phyloP scores from a whole-genome alignment of 2,888 invertebrate genomes.

The Melipona bicolor region DNA sequence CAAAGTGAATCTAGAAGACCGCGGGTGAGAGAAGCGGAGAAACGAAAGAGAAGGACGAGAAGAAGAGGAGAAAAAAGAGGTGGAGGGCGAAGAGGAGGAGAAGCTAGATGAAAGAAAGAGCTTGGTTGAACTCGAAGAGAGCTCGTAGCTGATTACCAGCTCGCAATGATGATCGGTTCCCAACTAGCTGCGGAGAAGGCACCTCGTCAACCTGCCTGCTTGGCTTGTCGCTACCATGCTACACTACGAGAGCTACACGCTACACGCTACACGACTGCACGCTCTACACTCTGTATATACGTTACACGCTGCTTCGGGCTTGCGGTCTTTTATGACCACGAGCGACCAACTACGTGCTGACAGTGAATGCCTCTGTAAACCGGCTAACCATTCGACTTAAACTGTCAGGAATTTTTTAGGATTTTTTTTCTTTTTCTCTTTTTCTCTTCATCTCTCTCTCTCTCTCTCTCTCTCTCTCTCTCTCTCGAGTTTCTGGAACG shows the following conservation, averaged over 20 bases:
- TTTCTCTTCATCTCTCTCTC: conserved; percentile 60
- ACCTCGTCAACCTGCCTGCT: conserved; percentile 66
- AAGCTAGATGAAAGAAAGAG: conserved; percentile 48
- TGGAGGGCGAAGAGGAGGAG: conserved; percentile 11
- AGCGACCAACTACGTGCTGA: conserved; percentile 54
- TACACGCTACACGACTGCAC: neutral
- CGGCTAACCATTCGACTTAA: conserved; percentile 57
- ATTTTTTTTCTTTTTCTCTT: conserved; percentile 54
- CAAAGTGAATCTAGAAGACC: conserved; percentile 59
- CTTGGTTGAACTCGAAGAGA: conserved; percentile 40
- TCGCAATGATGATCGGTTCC: conserved; percentile 73
- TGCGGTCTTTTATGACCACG: conserved; percentile 65
- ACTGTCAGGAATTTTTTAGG: conserved; percentile 40
- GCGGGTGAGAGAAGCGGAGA: conserved; percentile 7
- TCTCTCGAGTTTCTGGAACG: conserved; percentile 53
- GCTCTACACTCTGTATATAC: neutral
- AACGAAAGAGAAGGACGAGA: conserved; percentile 20
- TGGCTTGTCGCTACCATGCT: conserved; percentile 63
- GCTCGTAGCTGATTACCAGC: conserved; percentile 76
- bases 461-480: conserved; percentile 53
- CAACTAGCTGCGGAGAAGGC: conserved; percentile 47
- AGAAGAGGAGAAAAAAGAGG: conserved; percentile 3
- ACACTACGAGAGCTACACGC: conserved; percentile 8
- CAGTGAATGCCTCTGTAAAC: conserved; percentile 69
- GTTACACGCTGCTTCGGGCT: conserved; percentile 18